Conservation (phyloP, 64 coral and sea anemone species). For the Actinia equina region DNA sequence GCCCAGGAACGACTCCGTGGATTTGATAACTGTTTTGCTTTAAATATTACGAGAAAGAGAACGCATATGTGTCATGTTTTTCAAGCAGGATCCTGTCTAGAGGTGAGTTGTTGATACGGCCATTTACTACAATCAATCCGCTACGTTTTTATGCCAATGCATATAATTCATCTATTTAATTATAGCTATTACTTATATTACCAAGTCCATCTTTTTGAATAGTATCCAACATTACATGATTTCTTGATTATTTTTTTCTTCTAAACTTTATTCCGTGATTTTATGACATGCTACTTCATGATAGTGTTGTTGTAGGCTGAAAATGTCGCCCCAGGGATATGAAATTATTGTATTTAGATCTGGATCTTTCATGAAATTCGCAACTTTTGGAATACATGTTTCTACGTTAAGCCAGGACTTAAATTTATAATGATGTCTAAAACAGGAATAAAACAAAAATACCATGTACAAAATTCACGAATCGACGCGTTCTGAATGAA, state of each 20-base stretch:
- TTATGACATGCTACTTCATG: neutral
- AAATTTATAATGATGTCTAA: neutral
- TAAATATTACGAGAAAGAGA: conserved; percentile 88
- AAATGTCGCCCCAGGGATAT: neutral
- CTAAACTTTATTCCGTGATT: neutral
- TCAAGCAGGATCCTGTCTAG: conserved; percentile 71
- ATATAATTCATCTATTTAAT: too few relatives aligned
- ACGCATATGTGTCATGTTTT: conserved; percentile 93
- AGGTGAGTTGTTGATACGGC: conserved; percentile 57
- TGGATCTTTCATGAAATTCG: neutral
- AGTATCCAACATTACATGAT: neutral
- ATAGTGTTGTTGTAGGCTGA: neutral
- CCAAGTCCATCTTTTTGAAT: too few relatives aligned
- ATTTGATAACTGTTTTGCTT: conserved; percentile 75
- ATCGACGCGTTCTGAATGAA: neutral
- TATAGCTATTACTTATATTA: too few relatives aligned
- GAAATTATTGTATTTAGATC: neutral
- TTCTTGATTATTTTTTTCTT: neutral
- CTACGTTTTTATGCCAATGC: neutral
- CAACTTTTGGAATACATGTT: too few relatives aligned
- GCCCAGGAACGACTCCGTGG: conserved; percentile 85
- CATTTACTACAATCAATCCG: neutral
- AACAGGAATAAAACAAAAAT: neutral
- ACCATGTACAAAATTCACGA: neutral
- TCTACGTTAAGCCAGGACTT: neutral